Conservation (phyloP, 2,888 invertebrate species). For the Hetaerina titia region DNA sequence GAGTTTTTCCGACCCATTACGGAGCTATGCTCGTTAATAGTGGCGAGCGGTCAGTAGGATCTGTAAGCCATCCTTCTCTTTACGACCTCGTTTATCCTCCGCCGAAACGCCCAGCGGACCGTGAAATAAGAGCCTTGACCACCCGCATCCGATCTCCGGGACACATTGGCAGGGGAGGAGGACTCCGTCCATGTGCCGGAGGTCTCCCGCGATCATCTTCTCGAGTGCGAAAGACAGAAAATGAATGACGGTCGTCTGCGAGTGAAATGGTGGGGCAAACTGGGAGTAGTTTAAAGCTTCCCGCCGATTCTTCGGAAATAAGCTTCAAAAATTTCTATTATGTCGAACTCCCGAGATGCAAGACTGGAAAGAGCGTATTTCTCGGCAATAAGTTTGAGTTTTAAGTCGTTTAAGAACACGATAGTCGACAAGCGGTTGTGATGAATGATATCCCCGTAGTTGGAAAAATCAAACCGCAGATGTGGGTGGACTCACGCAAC, state of each 20-base stretch:
- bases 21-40: slow-evolving; percentile 19
- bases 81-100: slow-evolving; percentile 25
- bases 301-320: neutral
- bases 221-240: neutral
- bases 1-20: neutral
- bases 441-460: too few relatives aligned
- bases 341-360: too few relatives aligned
- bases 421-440: too few relatives aligned
- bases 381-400: too few relatives aligned
- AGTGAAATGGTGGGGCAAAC: neutral
- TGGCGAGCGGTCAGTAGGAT: slow-evolving; percentile 39
- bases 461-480: too few relatives aligned
- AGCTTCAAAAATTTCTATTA: neutral
- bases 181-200: neutral
- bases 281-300: neutral
- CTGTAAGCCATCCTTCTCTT: neutral
- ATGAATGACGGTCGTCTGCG: slow-evolving; percentile 3
- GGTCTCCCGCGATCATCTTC: neutral
- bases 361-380: too few relatives aligned
- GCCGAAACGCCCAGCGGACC: slow-evolving; percentile 29
- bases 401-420: too few relatives aligned
- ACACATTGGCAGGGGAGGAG: neutral
- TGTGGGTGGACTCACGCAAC: too few relatives aligned
- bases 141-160: slow-evolving; percentile 43
- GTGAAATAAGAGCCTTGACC: slow-evolving; percentile 60